Evolutionary conservation across 2,797 vertebrate species (phyloP), one percentile per base, ranked within the genome.

Genomic region (Sebastes melanostomus): DNA sequence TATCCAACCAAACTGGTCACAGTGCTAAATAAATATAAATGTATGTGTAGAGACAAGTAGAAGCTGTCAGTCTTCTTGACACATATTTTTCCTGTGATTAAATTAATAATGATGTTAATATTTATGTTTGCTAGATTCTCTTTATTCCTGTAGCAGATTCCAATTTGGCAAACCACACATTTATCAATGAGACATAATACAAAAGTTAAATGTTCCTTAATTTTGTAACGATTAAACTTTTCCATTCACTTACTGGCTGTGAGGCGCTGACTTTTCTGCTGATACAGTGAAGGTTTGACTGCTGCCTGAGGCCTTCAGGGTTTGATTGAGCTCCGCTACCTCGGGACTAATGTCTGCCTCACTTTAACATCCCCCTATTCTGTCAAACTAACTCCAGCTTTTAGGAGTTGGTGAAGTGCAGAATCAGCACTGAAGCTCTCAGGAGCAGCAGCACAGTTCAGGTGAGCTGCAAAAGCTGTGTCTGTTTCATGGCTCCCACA

Each of bases 331-430:
- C 63, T 76, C 29, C 54, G 72, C 38, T 34, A 63, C 70, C 65
- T 86, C 52, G 12, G 32, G 54, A 60, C 63, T 79, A 73, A 61
- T 72, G 65, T 72, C 72, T 36, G n/a, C 63, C 27, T 67, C 61
- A 66, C 50, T 50, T 78, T 75, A 77, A 76, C 73, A 56, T 12
- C 46, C 38, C 34, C 66, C 24, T n/a, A 55, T 72, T 81, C 88
- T 84, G 86, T 89, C 86, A 81, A 83, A 65, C 67, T 69, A 42
- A 72, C 68, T 82, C 77, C 46, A 77, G 63, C 14, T 81, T 81
- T 75, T 58, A 67, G 38, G 56, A 80, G 79, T 75, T 46, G 10
- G 1, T 50, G 14, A 87, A 70, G 76, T 86, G 81, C 82, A 0
- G 66, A 77, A 66, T 90, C 86, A 80, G 82, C 72, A 36, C 12